Evolutionary conservation across 2,797 vertebrate genomes (phyloP), one percentile per base, ranked within the genome.

Genomic region (Platyrinchus mystaceus): DNA sequence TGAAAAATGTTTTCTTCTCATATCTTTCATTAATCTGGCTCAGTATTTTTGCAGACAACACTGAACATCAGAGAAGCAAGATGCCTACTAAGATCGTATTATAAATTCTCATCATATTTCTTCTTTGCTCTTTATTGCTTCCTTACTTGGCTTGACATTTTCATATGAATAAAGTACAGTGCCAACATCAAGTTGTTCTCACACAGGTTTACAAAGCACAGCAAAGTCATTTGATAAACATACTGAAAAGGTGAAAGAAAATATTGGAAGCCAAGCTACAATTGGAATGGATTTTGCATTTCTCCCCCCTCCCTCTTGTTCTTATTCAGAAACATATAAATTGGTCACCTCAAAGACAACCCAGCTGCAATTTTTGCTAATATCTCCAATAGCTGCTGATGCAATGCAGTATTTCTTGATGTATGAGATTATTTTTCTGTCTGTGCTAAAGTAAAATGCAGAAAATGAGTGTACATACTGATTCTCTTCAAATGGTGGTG

Each of bases 41-140:
- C 47, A 74, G 6, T 36, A 19, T 87, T 90, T 89, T 83, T 91
- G 56, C 59, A 96, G 68, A 93, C 52, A 89, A 15, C 47, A 73
- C 69, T 89, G 92, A 97, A 87, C 68, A 75, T 81, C 70, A 94
- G 84, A 93, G 83, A 95, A 95, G 74, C 68, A 96, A 93, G 86
- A 63, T 69, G 81, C 60, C 73, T 69, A n/a, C 56, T 41, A 91
- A 93, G 55, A 95, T 94, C 76, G 32, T 83, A 67, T 90, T 96
- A 95, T 84, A 92, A 95, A 96, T 97, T 96, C 70, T 93, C 26
- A 87, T 80, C 27, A 2, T 91, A 93, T 96, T 96, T 96, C 84
- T 95, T 89, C 49, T 82, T 87, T 84, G 28, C 23, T 93, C 97
- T 96, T 92, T 94, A 96, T 94, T 94, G 84, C 73, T 91, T 97